Evolutionary conservation across 2,888 invertebrate species (phyloP).

Genomic region (Campopleginae sp.): DNA sequence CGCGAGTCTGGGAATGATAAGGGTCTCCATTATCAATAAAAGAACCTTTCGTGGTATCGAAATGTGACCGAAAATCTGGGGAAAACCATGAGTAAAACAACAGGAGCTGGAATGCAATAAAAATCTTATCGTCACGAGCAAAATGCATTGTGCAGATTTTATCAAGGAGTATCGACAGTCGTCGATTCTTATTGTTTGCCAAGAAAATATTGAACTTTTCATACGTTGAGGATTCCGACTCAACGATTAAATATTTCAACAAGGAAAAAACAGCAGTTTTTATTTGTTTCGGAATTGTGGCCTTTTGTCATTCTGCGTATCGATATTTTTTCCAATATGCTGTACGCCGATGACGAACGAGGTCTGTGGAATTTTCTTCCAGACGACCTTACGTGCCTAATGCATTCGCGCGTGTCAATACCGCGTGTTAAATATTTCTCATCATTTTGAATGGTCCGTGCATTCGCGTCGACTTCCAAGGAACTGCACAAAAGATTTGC

Average conservation of each 20-base stretch:
- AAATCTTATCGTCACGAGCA: slow-evolving; percentile 10
- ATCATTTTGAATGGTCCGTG: background rate
- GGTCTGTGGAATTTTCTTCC: slow-evolving; percentile 18
- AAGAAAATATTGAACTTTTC: slow-evolving; percentile 21
- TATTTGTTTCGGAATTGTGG: background rate
- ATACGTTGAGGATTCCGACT: background rate
- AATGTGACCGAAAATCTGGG: background rate
- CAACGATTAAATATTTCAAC: slow-evolving; percentile 1
- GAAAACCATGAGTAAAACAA: background rate
- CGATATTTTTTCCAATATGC: background rate
- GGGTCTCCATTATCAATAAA: background rate
- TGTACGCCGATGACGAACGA: slow-evolving; percentile 5
- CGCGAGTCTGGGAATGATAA: background rate
- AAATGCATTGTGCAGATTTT: slow-evolving; percentile 8
- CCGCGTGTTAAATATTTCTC: background rate
- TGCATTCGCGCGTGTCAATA: slow-evolving; percentile 5
- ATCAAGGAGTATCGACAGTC: background rate
- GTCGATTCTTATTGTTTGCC: slow-evolving; percentile 32
- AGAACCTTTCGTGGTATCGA: background rate
- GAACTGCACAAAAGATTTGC: background rate
- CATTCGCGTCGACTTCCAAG: background rate
- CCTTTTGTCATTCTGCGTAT: slow-evolving; percentile 10
- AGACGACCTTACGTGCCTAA: background rate
- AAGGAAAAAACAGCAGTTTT: background rate
- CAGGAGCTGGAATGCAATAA: background rate